Conservation (phyloP, 2,797 vertebrate species). For the Pseudochaenichthys georgianus region DNA sequence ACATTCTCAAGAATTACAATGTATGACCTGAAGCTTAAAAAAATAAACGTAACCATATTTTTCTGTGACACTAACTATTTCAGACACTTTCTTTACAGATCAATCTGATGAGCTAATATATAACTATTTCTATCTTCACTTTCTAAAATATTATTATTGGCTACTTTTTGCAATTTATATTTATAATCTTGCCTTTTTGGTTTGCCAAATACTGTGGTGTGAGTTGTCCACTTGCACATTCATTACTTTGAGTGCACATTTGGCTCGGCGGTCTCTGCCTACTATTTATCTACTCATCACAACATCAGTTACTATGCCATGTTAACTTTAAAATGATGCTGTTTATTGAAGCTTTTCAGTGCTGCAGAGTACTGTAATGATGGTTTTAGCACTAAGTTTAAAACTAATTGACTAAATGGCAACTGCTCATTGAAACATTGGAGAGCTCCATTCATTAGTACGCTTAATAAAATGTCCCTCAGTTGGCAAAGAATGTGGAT, state of each 20-base stretch:
- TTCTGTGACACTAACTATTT: no score
- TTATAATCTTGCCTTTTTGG: neutral
- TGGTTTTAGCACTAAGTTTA: constrained; percentile 17
- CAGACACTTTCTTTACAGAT: neutral
- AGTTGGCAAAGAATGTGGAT: neutral
- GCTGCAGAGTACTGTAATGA: constrained; percentile 9
- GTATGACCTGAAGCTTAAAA: neutral
- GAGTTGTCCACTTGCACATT: neutral
- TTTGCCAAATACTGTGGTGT: neutral
- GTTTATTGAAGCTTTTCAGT: constrained; percentile 12
- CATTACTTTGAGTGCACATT: neutral
- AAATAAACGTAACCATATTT: neutral
- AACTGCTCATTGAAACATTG: constrained; percentile 11
- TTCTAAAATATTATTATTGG: neutral
- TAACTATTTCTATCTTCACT: neutral
- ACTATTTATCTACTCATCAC: constrained; percentile 13
- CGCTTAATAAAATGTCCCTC: neutral
- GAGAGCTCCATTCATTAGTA: neutral
- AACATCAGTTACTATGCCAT: neutral
- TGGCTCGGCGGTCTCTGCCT: constrained; percentile 3
- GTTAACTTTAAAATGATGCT: neutral
- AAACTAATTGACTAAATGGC: constrained; percentile 15
- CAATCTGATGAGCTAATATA: neutral
- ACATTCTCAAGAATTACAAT: neutral
- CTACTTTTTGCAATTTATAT: neutral